Conservation (phyloP, 35 echinoderm and acorn worm species). For the Patiria miniata region DNA sequence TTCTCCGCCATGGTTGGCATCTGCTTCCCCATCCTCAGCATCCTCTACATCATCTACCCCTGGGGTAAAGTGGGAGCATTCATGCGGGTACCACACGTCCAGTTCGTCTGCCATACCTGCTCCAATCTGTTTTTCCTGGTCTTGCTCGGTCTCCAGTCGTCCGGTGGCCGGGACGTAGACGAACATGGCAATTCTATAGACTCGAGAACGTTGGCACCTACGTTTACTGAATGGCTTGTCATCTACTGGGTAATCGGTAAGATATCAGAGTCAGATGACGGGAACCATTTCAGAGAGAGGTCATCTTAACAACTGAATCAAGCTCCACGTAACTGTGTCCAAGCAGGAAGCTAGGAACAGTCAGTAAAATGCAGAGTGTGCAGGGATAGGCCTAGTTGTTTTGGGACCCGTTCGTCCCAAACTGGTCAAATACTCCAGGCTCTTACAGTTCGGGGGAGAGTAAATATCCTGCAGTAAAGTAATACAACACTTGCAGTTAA, state of each 20-base stretch:
- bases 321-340: too few species aligned
- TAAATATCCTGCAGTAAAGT: too few species aligned
- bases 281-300: too few species aligned
- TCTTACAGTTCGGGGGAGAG: too few species aligned
- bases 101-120: conserved; percentile 89
- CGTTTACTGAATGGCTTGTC: conserved; percentile 77
- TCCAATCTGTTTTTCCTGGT: conserved; percentile 76
- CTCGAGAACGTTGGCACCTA: conserved; percentile 35
- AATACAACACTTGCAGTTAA: too few species aligned
- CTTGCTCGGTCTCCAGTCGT: conserved; percentile 84
- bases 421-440: too few species aligned
- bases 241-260: conserved; percentile 93
- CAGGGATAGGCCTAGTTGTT: too few species aligned
- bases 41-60: conserved; percentile 88
- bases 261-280: neutral
- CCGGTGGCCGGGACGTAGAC: conserved; percentile 1
- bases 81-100: conserved; percentile 85
- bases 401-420: too few species aligned
- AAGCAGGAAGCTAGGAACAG: too few species aligned
- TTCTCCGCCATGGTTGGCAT: conserved; percentile 63
- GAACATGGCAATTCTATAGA: conserved; percentile 13
- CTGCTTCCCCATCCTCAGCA: conserved; percentile 80
- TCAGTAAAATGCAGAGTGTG: too few species aligned
- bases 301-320: too few species aligned
- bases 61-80: conserved; percentile 66